These are phyloP conservation scores for Euzophera pinguis DNA, from an alignment of 2,888 invertebrate species.

Conservation along the genomic window DNA sequence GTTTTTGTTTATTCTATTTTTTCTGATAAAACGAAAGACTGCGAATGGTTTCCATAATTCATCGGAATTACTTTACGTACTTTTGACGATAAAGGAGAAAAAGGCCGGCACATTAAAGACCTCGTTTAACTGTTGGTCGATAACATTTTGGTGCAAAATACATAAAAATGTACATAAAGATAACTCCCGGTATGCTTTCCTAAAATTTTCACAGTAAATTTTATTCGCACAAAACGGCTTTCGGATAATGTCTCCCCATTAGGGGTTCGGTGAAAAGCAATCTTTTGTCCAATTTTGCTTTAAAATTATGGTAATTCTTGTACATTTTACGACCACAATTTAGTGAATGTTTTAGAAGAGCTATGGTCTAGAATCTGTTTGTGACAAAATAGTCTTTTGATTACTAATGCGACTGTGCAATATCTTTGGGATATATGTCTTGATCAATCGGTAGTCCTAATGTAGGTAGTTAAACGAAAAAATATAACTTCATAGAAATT, in stretches of 20 bases:
- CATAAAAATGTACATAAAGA: conserved; percentile 70
- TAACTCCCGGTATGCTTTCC: conserved; percentile 52
- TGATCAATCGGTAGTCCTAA: no score
- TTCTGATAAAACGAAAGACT: conserved; percentile 31
- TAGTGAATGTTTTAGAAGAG: not conserved
- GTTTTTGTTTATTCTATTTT: conserved; percentile 45
- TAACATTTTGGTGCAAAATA: conserved; percentile 60
- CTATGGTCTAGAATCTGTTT: no score
- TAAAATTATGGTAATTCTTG: conserved; percentile 34
- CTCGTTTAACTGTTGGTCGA: conserved; percentile 53
- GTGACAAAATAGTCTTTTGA: no score
- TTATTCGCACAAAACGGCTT: conserved; percentile 62
- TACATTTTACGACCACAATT: conserved; percentile 36
- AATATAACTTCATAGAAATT: no score
- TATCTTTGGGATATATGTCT: no score
- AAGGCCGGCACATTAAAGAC: conserved; percentile 47
- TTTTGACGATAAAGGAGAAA: conserved; percentile 47
- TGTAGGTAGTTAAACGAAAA: no score
- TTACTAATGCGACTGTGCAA: no score
- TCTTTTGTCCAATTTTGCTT: conserved; percentile 14
- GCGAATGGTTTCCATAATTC: conserved; percentile 48
- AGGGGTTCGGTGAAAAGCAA: conserved; percentile 54
- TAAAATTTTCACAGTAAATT: conserved; percentile 60
- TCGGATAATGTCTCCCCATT: conserved; percentile 64
- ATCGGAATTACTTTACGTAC: conserved; percentile 55